A percentile compares a stretch with the other conserved stretches of the same genome.
Evolutionary conservation across 2,113 vertebrate species (phyloP).

Genomic region (Pycnonotus jocosus): DNA sequence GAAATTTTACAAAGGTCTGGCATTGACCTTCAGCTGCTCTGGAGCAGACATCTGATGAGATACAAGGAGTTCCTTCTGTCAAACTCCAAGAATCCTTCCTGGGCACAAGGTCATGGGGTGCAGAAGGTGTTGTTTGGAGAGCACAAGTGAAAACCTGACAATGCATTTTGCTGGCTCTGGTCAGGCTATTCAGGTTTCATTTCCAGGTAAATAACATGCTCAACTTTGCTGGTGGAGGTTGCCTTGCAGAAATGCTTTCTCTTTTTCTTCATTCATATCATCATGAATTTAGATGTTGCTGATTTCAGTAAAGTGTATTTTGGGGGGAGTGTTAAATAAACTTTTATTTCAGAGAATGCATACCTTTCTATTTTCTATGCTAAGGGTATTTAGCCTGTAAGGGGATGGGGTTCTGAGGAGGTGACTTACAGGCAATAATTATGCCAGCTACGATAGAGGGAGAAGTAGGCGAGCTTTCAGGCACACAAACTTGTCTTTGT

Average conservation of each 20-base stretch:
- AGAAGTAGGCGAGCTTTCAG: neutral
- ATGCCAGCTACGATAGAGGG: rapidly evolving
- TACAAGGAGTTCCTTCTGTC: neutral
- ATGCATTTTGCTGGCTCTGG: neutral
- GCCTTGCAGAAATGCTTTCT: neutral
- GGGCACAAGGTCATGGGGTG: neutral
- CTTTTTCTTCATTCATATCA: neutral
- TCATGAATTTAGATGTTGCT: neutral
- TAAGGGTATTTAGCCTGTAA: neutral
- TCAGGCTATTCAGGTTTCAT: neutral
- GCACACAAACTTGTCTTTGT: neutral
- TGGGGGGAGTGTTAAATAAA: neutral
- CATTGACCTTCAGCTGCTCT: neutral
- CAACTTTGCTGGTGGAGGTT: neutral
- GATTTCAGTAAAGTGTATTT: neutral
- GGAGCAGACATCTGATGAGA: neutral
- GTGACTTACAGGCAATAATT: neutral
- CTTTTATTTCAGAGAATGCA: neutral
- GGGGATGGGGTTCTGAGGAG: neutral
- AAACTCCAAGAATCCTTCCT: neutral
- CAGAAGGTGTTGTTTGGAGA: neutral
- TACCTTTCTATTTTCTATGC: neutral
- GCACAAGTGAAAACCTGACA: neutral
- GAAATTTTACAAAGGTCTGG: neutral
- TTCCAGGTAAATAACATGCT: neutral